A percentile compares a stretch with the other conserved stretches of the same genome.
phyloP scores from a whole-genome alignment of 2,888 invertebrate genomes.

The Pseudococcus jackbeardsleyi region DNA sequence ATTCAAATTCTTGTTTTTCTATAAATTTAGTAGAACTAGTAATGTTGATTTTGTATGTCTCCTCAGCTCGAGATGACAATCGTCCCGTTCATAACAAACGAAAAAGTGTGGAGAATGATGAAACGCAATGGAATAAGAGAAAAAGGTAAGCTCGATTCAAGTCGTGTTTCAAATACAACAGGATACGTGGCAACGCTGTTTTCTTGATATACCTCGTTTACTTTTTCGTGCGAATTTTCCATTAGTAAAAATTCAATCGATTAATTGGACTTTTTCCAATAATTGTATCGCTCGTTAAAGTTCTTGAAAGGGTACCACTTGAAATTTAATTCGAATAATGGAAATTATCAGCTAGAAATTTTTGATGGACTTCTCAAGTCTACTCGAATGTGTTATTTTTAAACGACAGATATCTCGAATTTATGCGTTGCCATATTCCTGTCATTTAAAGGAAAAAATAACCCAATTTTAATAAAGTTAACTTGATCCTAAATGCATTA shows the following conservation, averaged over 20 bases:
- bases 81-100: slow-evolving; percentile 39
- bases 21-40: neutral
- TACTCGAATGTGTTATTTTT: neutral
- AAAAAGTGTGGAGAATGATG: slow-evolving; percentile 59
- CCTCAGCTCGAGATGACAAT: slow-evolving; percentile 56
- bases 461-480: neutral
- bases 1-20: no score
- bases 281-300: neutral
- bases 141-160: slow-evolving; percentile 12
- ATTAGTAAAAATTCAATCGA: neutral
- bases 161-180: neutral
- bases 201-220: neutral
- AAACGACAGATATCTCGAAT: neutral
- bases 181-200: neutral
- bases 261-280: neutral
- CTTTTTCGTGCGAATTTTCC: neutral
- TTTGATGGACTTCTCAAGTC: neutral
- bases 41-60: neutral
- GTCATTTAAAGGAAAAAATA: neutral
- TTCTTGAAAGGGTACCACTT: neutral
- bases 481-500: neutral
- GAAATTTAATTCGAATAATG: neutral
- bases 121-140: slow-evolving; percentile 58
- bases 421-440: neutral
- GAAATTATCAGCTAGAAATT: neutral